Base-by-base conservation (phyloP, 2,888 invertebrate genomes). In the Drosophila stalkeri region DNA sequence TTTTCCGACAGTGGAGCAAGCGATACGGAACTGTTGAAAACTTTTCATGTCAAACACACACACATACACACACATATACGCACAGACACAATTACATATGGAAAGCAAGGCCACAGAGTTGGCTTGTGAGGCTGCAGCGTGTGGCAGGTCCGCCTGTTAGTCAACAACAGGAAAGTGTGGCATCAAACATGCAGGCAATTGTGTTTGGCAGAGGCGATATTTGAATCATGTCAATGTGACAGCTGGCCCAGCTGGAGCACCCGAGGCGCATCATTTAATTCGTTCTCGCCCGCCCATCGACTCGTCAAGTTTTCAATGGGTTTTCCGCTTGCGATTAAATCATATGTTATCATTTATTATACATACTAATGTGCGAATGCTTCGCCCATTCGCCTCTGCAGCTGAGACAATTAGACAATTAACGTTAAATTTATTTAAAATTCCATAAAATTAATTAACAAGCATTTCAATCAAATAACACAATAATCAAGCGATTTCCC, bases 381-480 rank as follows among this genome's bases (percentile, higher is more conserved):
- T 52, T 37, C 33, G n/a, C 33, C 2, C 23, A 14, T 3, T 64
- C 20, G n/a, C 41, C 20, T 16, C 60, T 27, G 59, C 76, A 72
- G 68, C 81, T 84, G 86, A n/a, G n/a, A n/a, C n/a, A n/a, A n/a
- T 47, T 66, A 18, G 57, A 20, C 82, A 75, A 81, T 86, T 86
- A 60, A 72, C 67, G 20, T 46, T 27, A 59, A 69, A 86, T 86
- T 79, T 86, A 77, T 83, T 86, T 70, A 9, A 66, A 62, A 66
- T 64, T 23, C 12, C 72, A 78, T 82, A 41, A 76, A 75, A 62
- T 77, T 61, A 66, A 82, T 72, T 72, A 81, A 80, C 75, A 67
- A 27, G 52, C 69, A 61, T 44, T 68, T 82, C 68, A 72, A 81
- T 68, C 62, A 70, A 70, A 72, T 72, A 62, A 64, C 52, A 77